These are phyloP conservation scores for Orientallactaga sibirica DNA, from an alignment of 2,797 vertebrate genomes.

Conservation along the genomic window DNA sequence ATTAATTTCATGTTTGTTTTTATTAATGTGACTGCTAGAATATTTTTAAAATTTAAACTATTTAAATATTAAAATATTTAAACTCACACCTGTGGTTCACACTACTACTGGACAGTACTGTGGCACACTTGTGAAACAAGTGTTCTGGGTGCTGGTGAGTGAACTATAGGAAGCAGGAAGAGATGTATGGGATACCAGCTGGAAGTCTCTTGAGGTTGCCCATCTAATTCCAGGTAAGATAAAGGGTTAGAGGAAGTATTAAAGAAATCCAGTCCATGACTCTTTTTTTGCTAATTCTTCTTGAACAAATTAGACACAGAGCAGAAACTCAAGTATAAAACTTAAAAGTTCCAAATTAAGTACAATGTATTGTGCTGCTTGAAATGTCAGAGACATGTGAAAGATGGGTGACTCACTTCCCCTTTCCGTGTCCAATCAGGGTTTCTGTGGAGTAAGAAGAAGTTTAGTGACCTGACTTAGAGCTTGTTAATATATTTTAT, in stretches of 20 bases:
- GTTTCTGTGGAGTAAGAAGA: neutral
- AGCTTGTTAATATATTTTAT: neutral
- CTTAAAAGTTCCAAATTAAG: neutral
- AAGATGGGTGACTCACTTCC: neutral
- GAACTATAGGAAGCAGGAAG: neutral
- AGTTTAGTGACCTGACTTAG: neutral
- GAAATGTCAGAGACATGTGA: neutral
- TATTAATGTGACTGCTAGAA: constrained; percentile 21
- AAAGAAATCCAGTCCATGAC: neutral
- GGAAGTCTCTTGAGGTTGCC: neutral
- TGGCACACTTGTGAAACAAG: neutral
- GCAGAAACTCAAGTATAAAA: neutral
- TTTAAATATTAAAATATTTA: constrained; percentile 1
- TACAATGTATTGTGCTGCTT: neutral
- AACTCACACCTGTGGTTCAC: neutral
- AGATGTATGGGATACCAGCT: neutral
- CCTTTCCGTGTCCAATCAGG: neutral
- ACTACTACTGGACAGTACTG: neutral
- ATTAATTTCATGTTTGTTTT: constrained; percentile 54
- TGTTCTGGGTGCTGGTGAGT: neutral
- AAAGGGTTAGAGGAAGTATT: neutral
- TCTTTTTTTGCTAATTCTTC: neutral
- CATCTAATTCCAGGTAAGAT: neutral
- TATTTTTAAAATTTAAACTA: too few relatives aligned
- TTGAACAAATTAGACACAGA: constrained; percentile 31